These are phyloP conservation scores for Zelostemma sp. DNA, from an alignment of 1,140 invertebrate species.

Conservation along the genomic window DNA sequence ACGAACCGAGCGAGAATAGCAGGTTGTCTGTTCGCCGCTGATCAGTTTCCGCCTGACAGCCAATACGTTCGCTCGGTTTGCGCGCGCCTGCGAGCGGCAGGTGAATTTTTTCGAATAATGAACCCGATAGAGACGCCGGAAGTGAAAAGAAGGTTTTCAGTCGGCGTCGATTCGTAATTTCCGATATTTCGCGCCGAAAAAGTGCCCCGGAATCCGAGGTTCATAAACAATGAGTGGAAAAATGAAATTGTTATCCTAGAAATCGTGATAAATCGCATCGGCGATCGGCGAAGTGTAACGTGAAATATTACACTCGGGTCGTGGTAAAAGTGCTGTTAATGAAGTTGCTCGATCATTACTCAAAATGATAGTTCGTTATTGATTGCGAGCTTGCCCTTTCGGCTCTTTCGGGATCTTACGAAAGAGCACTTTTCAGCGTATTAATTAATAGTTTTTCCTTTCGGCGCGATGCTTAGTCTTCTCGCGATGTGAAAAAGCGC, in stretches of 20 bases:
- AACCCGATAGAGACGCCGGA: not conserved
- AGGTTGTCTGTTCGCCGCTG: slow-evolving; percentile 52
- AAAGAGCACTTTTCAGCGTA: slow-evolving; percentile 5
- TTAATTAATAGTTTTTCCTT: slow-evolving; percentile 10
- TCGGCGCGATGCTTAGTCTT: slow-evolving; percentile 2
- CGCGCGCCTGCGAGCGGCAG: slow-evolving; percentile 3
- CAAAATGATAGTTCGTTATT: slow-evolving; percentile 1
- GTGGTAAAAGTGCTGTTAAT: not conserved
- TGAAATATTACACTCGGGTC: not conserved
- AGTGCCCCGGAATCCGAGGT: too few species aligned
- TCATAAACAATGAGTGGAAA: too few species aligned
- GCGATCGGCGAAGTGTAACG: too few species aligned
- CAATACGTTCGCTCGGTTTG: slow-evolving; percentile 35
- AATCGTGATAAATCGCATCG: too few species aligned
- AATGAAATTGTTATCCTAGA: too few species aligned
- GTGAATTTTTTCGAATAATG: slow-evolving; percentile 9
- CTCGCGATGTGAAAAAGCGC: slow-evolving; percentile 19
- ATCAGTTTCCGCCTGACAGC: slow-evolving; percentile 57
- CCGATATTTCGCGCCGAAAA: not conserved
- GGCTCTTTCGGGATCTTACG: not conserved
- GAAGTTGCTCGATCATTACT: not conserved
- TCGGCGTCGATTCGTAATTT: not conserved
- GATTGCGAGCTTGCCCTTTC: slow-evolving; percentile 2
- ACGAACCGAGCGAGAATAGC: slow-evolving; percentile 46
- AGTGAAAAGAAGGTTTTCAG: not conserved